phyloP scores from a whole-genome alignment of 2,888 invertebrate species.

The Nipponacmea schrenckii region DNA sequence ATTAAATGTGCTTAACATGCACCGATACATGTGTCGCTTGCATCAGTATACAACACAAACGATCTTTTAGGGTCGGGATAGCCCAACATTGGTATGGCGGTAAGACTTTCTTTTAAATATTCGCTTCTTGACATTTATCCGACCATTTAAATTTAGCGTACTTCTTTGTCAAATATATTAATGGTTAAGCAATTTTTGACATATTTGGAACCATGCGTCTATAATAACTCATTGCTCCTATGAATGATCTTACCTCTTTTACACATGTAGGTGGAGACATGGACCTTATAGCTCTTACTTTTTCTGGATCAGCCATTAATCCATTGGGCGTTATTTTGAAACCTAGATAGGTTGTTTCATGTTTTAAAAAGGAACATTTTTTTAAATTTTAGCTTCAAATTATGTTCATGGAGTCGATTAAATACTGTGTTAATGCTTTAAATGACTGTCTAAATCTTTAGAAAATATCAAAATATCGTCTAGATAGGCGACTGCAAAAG shows the following conservation, averaged over 20 bases:
- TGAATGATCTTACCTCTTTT: slow-evolving; percentile 29
- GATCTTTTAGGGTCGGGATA: too few species aligned
- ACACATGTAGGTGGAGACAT: slow-evolving; percentile 26
- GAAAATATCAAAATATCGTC: slow-evolving; percentile 32
- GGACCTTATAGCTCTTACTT: slow-evolving; percentile 23
- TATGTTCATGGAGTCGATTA: slow-evolving; percentile 19
- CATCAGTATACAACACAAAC: too few species aligned
- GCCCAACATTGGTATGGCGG: too few species aligned
- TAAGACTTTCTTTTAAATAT: too few species aligned
- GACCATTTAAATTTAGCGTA: slow-evolving; percentile 31
- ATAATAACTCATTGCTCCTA: slow-evolving; percentile 35
- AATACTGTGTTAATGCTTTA: slow-evolving; percentile 23
- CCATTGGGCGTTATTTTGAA: slow-evolving; percentile 24
- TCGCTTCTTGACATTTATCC: too few species aligned
- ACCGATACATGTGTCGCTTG: too few species aligned
- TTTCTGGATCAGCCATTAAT: slow-evolving; percentile 23
- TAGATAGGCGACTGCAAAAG: slow-evolving; percentile 26
- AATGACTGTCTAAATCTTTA: slow-evolving; percentile 27
- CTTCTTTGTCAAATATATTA: slow-evolving; percentile 29
- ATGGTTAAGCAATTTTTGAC: slow-evolving; percentile 21
- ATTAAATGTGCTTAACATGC: slow-evolving; percentile 19
- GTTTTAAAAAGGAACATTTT: slow-evolving; percentile 28
- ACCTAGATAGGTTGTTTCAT: slow-evolving; percentile 25
- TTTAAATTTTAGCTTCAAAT: slow-evolving; percentile 26
- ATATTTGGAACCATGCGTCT: too few species aligned